Conservation (phyloP, 2,113 vertebrate species). For the Cephalopterus ornatus region DNA sequence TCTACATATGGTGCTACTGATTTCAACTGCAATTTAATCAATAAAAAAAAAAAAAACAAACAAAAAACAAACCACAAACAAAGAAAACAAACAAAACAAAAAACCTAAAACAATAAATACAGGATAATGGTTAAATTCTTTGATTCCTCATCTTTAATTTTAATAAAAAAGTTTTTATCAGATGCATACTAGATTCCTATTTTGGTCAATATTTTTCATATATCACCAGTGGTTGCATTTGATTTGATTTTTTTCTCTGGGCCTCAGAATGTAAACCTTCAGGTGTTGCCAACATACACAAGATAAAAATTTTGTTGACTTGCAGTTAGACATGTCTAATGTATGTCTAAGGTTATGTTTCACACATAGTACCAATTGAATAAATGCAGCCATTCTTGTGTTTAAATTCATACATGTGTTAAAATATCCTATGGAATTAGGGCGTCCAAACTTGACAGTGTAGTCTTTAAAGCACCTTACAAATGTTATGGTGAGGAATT, state of each 20-base stretch:
- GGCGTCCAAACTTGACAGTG: background rate
- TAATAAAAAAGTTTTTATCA: background rate
- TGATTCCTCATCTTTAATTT: background rate
- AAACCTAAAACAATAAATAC: background rate
- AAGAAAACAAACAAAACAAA: too few relatives aligned
- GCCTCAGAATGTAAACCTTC: background rate
- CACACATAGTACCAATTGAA: background rate
- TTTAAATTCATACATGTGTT: background rate
- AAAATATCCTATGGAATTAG: background rate
- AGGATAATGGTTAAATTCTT: background rate
- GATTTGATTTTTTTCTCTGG: background rate
- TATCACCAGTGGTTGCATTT: background rate
- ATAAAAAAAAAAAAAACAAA: background rate
- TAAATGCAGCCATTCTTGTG: background rate
- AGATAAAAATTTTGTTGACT: background rate
- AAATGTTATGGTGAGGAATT: background rate
- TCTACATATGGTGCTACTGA: accelerated
- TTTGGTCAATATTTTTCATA: background rate
- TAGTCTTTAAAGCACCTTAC: background rate
- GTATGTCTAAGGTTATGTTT: background rate
- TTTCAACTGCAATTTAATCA: background rate
- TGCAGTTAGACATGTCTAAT: background rate
- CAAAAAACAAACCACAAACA: background rate
- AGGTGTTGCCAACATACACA: background rate
- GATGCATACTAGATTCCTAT: background rate